Conservation (phyloP, 2,113 vertebrate genomes). For the Grus americana region DNA sequence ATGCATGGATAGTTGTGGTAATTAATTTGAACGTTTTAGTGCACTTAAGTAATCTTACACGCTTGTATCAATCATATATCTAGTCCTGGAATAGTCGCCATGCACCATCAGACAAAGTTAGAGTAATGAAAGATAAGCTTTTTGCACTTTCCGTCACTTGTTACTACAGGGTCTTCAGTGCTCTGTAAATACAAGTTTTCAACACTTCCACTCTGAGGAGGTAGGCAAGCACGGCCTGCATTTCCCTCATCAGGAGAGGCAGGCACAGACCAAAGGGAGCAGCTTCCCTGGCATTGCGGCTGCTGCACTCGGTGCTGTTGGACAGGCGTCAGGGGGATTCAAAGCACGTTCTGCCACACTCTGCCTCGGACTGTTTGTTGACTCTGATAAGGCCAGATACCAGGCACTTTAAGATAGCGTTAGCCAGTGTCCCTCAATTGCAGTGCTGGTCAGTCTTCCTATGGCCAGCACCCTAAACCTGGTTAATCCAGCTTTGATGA, state of each 20-base stretch:
- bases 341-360: not conserved
- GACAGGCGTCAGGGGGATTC: not conserved
- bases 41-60: conserved; percentile 43
- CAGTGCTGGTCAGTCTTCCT: not conserved
- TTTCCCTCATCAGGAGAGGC: not conserved
- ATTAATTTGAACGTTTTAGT: conserved; percentile 60
- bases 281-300: not conserved
- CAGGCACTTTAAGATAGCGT: rapidly evolving
- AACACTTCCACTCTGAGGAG: not conserved
- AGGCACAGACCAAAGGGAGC: not conserved
- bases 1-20: not conserved
- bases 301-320: not conserved
- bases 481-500: not conserved
- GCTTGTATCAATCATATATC: not conserved
- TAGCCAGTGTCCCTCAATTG: not conserved
- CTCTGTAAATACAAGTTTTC: not conserved
- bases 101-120: not conserved
- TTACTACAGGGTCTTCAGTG: not conserved
- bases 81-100: not conserved
- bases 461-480: not conserved
- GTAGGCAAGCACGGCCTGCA: not conserved
- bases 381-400: rapidly evolving
- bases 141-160: not conserved
- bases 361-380: not conserved
- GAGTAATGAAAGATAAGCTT: not conserved